phyloP scores from a whole-genome alignment of 2,113 vertebrate species.

The Marcusenius ussheri region DNA sequence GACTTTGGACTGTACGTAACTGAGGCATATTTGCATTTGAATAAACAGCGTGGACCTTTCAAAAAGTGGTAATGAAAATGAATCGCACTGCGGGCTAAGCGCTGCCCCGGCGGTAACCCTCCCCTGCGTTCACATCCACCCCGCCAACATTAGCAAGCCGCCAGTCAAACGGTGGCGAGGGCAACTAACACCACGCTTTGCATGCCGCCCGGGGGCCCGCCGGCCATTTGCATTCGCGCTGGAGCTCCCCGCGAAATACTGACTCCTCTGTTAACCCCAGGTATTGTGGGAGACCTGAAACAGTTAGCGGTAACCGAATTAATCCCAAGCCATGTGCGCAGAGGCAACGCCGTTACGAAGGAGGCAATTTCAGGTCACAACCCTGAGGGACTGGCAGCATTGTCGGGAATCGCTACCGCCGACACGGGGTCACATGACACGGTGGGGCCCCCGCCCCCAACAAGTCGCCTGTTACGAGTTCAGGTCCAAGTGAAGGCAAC shows the following conservation, averaged over 20 bases:
- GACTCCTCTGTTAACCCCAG: conserved; percentile 27
- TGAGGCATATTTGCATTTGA: conserved; percentile 2
- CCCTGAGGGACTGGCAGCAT: not conserved
- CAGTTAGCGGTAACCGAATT: conserved; percentile 6
- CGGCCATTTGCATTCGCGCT: conserved; percentile 51
- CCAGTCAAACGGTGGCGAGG: conserved; percentile 10
- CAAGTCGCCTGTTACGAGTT: not conserved
- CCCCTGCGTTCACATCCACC: conserved; percentile 6
- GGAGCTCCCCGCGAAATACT: conserved; percentile 27
- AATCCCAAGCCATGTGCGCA: not conserved
- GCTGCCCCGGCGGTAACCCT: not conserved
- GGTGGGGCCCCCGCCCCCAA: not conserved
- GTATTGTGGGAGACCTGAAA: not conserved
- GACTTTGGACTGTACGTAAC: not conserved
- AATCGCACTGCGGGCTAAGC: not conserved
- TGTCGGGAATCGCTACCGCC: not conserved
- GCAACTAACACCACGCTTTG: conserved; percentile 43
- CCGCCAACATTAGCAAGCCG: conserved; percentile 10
- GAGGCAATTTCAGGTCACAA: too few species aligned
- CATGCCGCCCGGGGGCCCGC: conserved; percentile 38
- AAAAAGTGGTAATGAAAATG: not conserved
- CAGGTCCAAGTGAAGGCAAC: not conserved
- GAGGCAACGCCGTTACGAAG: too few species aligned
- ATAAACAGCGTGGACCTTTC: not conserved
- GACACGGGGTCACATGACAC: not conserved